A percentile compares a stretch with the other conserved stretches of the same genome.
phyloP scores from a whole-genome alignment of 2,797 vertebrate species.

The Cynopterus sphinx region DNA sequence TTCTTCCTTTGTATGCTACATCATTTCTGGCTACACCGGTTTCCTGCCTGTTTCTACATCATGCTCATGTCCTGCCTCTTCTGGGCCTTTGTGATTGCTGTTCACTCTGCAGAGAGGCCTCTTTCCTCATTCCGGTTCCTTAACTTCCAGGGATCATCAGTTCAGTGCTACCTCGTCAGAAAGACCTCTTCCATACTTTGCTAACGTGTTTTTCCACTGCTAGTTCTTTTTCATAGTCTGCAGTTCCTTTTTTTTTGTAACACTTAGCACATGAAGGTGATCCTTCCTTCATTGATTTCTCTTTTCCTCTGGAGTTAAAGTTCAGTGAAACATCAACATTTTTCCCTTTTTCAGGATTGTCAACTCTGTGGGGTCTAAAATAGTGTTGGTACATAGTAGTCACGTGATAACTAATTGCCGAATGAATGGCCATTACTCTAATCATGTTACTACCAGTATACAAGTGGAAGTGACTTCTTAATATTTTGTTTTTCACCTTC shows the following conservation, averaged over 20 bases:
- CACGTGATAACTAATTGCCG: neutral
- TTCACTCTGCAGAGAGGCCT: neutral
- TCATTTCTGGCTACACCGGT: fast-evolving
- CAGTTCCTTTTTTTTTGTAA: neutral
- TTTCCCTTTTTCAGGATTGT: neutral
- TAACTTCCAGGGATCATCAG: neutral
- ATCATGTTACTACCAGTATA: neutral
- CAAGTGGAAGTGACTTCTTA: neutral
- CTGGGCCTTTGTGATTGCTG: neutral
- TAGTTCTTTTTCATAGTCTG: too few relatives aligned
- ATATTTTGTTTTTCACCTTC: neutral
- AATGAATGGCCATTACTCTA: neutral
- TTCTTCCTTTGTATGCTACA: neutral
- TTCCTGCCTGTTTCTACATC: neutral
- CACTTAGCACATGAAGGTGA: neutral
- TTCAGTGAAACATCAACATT: neutral
- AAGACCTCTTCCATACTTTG: neutral
- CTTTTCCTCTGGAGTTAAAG: neutral
- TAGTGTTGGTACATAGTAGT: neutral
- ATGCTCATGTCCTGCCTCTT: neutral
- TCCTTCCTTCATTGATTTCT: neutral
- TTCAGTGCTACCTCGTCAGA: neutral
- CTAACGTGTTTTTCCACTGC: too few relatives aligned
- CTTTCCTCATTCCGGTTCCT: neutral
- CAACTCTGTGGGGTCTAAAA: neutral